Evolutionary conservation across 2,113 vertebrate genomes (phyloP), one percentile per base, ranked within the genome.

Genomic region (Odontesthes bonariensis): DNA sequence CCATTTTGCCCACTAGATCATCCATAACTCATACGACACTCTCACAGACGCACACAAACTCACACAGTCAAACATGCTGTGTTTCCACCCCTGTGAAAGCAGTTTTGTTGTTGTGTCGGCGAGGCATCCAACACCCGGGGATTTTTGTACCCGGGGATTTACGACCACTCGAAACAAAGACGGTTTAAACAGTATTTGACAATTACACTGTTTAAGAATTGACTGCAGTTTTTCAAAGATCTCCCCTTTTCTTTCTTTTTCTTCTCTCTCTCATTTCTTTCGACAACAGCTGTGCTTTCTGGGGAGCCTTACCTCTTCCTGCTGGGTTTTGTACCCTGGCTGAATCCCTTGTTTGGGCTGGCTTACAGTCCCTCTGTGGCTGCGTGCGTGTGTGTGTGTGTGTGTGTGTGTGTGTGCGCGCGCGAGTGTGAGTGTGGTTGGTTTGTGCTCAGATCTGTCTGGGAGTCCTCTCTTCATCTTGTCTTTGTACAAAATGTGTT

Each of bases 1-100:
- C 90, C 85, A 85, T 92, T 91, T 90, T 80, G 70, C 73, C 73
- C 83, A 77, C 83, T 77, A 74, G 75, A 84, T 88, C 86, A 87
- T 65, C 79, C 74, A 66, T 72, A 79, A 87, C 84, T 71, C 63
- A 23, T 32, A 77, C 61, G 83, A 59, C 57, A 73, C n/a, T 71
- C 69, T 38, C 55, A 63, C 58, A 55, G 58, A 66, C 20, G 52
- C 68, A 22, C 52, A 64, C 42, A 27, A 62, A 49, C 60, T 16
- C 23, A 49, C 31, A 38, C 14, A 56, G 19, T 10, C 55, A 60
- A 54, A 42, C 57, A 19, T 8, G 52, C 23, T 51, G 72, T 65
- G 55, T 16, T n/a, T 22, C 40, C 47, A 54, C 65, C 16, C 35
- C 56, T 46, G 38, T 58, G 17, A 71, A 58, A 44, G n/a, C 35